These are phyloP conservation scores for Nowickia ferox DNA, from an alignment of 2,888 invertebrate species.

Conservation along the genomic window DNA sequence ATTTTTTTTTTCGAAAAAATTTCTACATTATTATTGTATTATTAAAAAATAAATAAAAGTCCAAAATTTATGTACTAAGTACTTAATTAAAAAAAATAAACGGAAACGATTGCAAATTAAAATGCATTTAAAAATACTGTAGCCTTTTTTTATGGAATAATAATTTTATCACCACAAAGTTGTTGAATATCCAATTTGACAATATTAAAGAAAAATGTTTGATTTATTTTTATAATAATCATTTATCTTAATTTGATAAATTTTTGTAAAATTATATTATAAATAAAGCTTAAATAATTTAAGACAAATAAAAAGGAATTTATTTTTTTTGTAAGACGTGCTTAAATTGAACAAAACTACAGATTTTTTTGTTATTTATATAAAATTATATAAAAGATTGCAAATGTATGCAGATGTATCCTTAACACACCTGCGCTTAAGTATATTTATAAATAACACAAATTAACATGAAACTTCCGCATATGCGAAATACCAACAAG, in stretches of 20 bases:
- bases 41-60: not conserved
- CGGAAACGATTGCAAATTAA: not conserved
- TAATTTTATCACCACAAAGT: not conserved
- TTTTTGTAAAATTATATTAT: slow-evolving; percentile 10
- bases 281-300: slow-evolving; percentile 19
- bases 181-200: not conserved
- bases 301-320: slow-evolving; percentile 7
- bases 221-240: slow-evolving; percentile 17
- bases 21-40: not conserved
- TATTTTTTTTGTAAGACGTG: slow-evolving; percentile 26
- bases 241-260: not conserved
- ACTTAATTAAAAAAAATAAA: slow-evolving; percentile 1
- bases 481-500: slow-evolving; percentile 1
- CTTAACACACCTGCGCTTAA: slow-evolving; percentile 16
- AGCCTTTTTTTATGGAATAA: not conserved
- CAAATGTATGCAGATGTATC: not conserved
- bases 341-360: not conserved
- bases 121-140: not conserved
- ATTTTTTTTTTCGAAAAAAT: not conserved
- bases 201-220: not conserved
- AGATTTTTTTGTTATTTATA: slow-evolving; percentile 1
- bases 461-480: slow-evolving; percentile 53
- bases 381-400: not conserved
- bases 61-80: not conserved
- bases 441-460: slow-evolving; percentile 29